Base-by-base conservation (phyloP, 2,888 invertebrate species). In the Melieria picta region DNA sequence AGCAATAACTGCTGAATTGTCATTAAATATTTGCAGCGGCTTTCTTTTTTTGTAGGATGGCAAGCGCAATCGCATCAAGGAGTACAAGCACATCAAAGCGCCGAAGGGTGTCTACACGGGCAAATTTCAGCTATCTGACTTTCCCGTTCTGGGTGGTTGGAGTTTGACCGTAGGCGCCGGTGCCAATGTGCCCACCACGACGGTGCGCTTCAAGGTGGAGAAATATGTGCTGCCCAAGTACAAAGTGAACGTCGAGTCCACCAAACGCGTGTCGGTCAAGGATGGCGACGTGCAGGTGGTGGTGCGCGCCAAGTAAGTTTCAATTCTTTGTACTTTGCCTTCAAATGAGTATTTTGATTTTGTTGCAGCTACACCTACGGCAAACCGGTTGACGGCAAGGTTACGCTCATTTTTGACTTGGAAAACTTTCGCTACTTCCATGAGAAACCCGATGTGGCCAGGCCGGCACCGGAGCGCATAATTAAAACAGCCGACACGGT, bases 221-320 rank as follows among this genome's bases (percentile, higher is more conserved):
- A 94, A 96, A 86, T 96, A 96, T 82, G 93, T 98, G 65, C 88
- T 96, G 77, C 98, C 98, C 0, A 97, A 96, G 84, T 98, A 97
- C 87, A 91, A 95, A 79, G 94, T 98, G 74, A 91, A 91, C 58
- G 91, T 98, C 76, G 91, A 93, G 76, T 90, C 95, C 48, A 94
- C 96, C 0, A 90, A 93, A 67, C 94, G 94, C 83, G 91, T 93
- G 5, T 93, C 96, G 0, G 94, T 95, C 83, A 92, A 91, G 76
- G 95, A 96, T 72, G 93, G 92, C 56, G 91, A 92, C 77, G 90
- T 98, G 74, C 90, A 90, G 6, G 93, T 94, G 13, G 92, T 93
- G 46, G 90, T 98, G 5, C 79, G 80, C 61, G 81, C 85, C 9
- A 83, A 81, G 84, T 85, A 78, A 80, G 83, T 79, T 55, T 7